Conservation (phyloP, 2,888 invertebrate genomes). For the Orthosia gracilis region DNA sequence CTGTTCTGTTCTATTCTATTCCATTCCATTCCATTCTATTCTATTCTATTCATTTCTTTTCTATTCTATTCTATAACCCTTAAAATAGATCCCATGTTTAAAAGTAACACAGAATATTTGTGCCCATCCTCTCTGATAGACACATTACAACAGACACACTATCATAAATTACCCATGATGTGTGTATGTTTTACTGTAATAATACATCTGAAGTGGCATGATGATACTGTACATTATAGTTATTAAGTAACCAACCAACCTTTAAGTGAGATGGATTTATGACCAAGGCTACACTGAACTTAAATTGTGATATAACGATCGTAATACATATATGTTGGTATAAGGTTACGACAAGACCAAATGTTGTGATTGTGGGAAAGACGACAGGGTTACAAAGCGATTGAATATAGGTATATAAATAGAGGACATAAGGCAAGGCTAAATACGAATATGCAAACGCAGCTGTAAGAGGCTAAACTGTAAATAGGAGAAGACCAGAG, state of each 20-base stretch:
- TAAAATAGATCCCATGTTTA: no score
- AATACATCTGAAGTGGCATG: constrained; percentile 41
- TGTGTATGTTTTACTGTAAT: constrained; percentile 46
- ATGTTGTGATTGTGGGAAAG: neutral
- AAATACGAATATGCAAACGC: neutral
- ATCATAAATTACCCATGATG: constrained; percentile 32
- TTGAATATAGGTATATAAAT: neutral
- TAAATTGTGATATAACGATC: constrained; percentile 47
- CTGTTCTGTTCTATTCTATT: no score
- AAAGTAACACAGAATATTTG: neutral
- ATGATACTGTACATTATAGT: constrained; percentile 51
- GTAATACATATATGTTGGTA: constrained; percentile 12
- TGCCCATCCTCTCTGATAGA: neutral
- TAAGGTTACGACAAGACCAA: neutral
- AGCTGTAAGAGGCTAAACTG: neutral
- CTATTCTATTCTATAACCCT: no score
- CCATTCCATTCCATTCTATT: no score
- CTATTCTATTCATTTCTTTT: no score
- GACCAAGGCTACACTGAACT: constrained; percentile 47
- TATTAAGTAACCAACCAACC: constrained; percentile 59
- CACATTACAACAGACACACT: constrained; percentile 22
- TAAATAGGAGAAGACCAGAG: neutral
- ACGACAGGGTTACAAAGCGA: neutral
- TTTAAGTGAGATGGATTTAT: constrained; percentile 51
- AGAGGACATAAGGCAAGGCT: no score